Base-by-base conservation (phyloP, 2,113 vertebrate species). In the Seriola aureovittata region DNA sequence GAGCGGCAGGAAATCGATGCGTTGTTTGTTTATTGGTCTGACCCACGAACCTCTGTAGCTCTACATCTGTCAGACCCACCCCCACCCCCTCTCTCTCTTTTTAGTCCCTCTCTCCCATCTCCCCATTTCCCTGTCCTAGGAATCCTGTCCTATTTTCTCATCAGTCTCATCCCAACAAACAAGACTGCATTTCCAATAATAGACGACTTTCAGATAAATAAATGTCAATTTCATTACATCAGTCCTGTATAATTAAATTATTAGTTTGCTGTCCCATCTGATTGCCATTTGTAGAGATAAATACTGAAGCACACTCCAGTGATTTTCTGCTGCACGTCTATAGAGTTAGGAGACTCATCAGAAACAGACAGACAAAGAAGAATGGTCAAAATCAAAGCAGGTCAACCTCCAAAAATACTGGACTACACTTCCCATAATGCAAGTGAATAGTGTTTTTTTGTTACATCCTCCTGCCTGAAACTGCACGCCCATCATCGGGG, bases 21-120 rank as follows among this genome's bases (percentile, higher is more conserved):
- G 25, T 78, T 92, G 91, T 93, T 92, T 92, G 89, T 93, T 91
- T 93, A 93, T 90, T 89, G 88, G 80, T 29, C 76, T 91, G 90
- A 93, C 90, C 89, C 87, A 70, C 71, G 78, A 91, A 70, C 91
- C 73, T 17, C 55, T 34, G 17, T 34, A 55, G 84, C 63, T 70
- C 82, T 71, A 76, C 54, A 85, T 85, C 79, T 75, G 78, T 74
- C 78, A 81, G 34, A 38, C 62, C 58, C 59, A 14, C 68, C 40
- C 25, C 29, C 4, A 17, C 46, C 14, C 46, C 11, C 46, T 5
- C 11, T 17, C 52, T 34, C 5, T 40, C 10, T 29, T 42, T 6
- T 50, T 5, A 42, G 9, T 25, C 16, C 40, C 9, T n/a, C 40
- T 13, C 1, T 5, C n/a, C 38, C 52, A 3, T n/a, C 16, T 19